A percentile compares a stretch with the other conserved stretches of the same genome.
Conservation (phyloP, 2,113 vertebrate species). For the Drymodes brunneopygia region DNA sequence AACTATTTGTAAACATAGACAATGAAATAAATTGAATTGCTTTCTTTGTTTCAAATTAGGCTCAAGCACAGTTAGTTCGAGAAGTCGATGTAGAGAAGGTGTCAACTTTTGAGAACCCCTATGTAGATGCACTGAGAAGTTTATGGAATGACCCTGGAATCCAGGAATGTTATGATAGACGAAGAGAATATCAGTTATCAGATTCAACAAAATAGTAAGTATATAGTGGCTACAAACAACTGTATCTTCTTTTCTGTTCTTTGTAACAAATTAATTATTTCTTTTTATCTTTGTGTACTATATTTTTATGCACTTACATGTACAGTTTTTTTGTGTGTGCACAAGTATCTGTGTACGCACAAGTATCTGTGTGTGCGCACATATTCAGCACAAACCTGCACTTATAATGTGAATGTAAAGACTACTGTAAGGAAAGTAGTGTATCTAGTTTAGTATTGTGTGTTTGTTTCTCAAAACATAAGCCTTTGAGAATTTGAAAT, state of each 20-base stretch:
- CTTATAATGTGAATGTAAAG: neutral
- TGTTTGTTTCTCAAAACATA: neutral
- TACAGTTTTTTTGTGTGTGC: neutral
- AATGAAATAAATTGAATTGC: neutral
- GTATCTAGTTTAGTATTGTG: neutral
- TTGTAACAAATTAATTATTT: neutral
- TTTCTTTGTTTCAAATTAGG: conserved; percentile 63
- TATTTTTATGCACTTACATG: neutral
- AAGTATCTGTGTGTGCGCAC: neutral
- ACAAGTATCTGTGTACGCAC: neutral
- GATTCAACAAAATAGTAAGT: conserved; percentile 96
- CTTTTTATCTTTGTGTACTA: neutral
- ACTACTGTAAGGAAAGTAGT: neutral
- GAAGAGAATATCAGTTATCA: conserved; percentile 92
- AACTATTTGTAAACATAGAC: neutral
- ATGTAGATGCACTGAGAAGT: conserved; percentile 85
- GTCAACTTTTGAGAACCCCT: conserved; percentile 73
- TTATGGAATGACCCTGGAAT: conserved; percentile 93
- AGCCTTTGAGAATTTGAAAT: neutral
- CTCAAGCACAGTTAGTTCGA: conserved; percentile 78
- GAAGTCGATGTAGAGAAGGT: conserved; percentile 82
- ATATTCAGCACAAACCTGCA: neutral
- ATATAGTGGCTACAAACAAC: neutral
- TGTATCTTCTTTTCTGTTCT: neutral
- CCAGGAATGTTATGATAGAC: conserved; percentile 88